Evolutionary conservation across 2,113 vertebrate genomes (phyloP).

Genomic region (Pantherophis guttatus): DNA sequence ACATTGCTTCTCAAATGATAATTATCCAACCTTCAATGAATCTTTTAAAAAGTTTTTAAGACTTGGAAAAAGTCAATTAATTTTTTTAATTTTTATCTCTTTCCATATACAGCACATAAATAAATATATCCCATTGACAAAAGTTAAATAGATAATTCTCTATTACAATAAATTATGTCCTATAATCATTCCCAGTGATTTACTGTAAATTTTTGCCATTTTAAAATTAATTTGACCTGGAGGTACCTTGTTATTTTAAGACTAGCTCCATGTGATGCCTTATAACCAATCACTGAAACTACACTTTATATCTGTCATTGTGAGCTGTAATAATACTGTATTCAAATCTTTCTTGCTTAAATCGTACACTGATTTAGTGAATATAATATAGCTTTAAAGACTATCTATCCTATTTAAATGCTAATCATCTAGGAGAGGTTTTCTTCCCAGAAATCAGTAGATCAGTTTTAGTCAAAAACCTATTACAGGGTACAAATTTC

Average conservation of each 20-base stretch:
- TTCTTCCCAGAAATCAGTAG: constrained; percentile 18
- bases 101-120: not conserved
- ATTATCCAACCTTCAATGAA: not conserved
- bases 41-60: not conserved
- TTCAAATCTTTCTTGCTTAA: constrained; percentile 26
- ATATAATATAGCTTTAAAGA: constrained; percentile 19
- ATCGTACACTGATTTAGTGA: constrained; percentile 8
- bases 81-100: not conserved
- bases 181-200: not conserved
- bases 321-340: constrained; percentile 16
- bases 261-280: not conserved
- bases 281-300: not conserved
- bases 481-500: constrained; percentile 10
- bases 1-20: not conserved
- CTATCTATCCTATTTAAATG: constrained; percentile 34
- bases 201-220: not conserved
- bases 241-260: constrained; percentile 13
- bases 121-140: not conserved
- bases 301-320: constrained; percentile 21
- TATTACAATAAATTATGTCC: not conserved
- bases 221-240: not conserved
- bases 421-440: constrained; percentile 12
- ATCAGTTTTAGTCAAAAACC: constrained; percentile 9
- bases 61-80: not conserved
- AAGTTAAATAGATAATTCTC: not conserved